Percentiles rank a stretch among this genome's conserved stretches.
Conservation (phyloP, 2,113 vertebrate species). For the Alligator sinensis region DNA sequence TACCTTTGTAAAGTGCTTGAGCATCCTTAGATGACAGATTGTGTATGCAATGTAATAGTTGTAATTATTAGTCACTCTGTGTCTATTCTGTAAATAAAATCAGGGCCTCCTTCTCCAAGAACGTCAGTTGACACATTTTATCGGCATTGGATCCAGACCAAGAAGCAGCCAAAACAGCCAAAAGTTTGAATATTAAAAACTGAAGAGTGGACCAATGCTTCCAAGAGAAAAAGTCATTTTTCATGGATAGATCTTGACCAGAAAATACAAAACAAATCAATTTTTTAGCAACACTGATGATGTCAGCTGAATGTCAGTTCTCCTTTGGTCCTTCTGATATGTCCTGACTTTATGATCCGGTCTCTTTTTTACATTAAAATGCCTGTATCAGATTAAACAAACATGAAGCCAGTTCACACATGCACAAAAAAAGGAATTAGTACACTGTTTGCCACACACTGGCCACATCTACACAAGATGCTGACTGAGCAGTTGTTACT, state of each 20-base stretch:
- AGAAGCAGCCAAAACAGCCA: background rate
- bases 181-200: fast-evolving
- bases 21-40: background rate
- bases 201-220: fast-evolving
- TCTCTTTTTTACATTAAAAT: background rate
- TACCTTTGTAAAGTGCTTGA: background rate
- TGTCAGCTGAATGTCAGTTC: background rate
- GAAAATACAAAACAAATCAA: background rate
- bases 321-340: background rate
- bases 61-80: background rate
- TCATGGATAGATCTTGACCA: background rate
- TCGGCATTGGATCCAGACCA: background rate
- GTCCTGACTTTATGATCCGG: background rate
- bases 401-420: background rate
- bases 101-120: background rate
- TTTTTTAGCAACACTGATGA: background rate
- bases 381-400: background rate
- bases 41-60: fast-evolving
- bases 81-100: background rate
- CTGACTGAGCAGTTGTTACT: too few species aligned
- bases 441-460: too few species aligned
- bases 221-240: background rate
- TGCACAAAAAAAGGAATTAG: background rate
- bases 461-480: too few species aligned
- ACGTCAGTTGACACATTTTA: fast-evolving